Evolutionary conservation across 1,140 invertebrate species (phyloP), one percentile per base, ranked within the genome.

Genomic region (Drosophila prosaltans): DNA sequence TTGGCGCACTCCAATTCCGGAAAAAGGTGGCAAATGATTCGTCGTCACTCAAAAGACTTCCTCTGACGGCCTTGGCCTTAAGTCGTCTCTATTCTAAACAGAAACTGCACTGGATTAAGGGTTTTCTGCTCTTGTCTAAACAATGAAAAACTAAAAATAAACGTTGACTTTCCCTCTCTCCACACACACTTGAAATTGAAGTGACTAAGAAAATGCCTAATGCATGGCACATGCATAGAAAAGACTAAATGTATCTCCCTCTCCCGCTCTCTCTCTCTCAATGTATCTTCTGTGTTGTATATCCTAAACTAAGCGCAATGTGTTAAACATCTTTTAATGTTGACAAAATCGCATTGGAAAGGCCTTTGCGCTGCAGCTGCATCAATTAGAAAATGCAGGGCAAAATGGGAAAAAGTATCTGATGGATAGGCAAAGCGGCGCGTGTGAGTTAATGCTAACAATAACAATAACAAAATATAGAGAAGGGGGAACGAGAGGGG

Each of bases 251-350:
- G 32, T 36, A 36, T 36, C 1, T 36, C 3, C 10, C 8, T 41
- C 21, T 48, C 45, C 6, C 2, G 28, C 2, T 30, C 3, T 36
- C 45, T 48, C 21, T 48, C 16, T 48, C 16, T 16, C 16, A 16
- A 16, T 16, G 6, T 48, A 48, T 48, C 45, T 26, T 51, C 45
- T 51, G 45, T 68, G 43, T 41, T 54, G 45, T 60, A 51, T 32
- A 30, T 30, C 21, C 60, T 16, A 21, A 48, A 63, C 68, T 64
- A 32, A 67, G 11, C 28, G 77, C 84, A 89, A 89, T 88, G 84
- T 88, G 85, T 88, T 89, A 88, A 89, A 78, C 80, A 90, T 88
- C 80, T 88, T 88, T 86, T 88, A 66, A 73, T 82, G 80, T 88
- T 86, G 83, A 88, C 83, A 89, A 86, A 88, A 86, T 89, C 70